phyloP scores from a whole-genome alignment of 2,113 vertebrate genomes.

The Collichthys lucidus region DNA sequence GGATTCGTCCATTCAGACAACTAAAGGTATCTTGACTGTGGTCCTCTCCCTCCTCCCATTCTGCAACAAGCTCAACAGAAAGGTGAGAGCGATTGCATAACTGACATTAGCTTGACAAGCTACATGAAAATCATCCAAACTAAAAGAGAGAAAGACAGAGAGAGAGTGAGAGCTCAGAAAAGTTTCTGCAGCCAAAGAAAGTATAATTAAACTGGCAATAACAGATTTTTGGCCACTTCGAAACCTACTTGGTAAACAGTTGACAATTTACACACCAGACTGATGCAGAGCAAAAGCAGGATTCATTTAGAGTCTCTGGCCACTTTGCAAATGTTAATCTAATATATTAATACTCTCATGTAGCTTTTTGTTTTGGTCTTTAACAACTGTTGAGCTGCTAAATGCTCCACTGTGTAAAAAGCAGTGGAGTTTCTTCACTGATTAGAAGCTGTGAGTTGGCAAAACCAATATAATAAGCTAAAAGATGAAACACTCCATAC shows the following conservation, averaged over 20 bases:
- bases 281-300: not conserved
- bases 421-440: too few relatives aligned
- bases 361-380: not conserved
- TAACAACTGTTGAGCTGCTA: not conserved
- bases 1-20: constrained; percentile 91
- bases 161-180: not conserved
- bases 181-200: not conserved
- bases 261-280: too few relatives aligned
- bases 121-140: not conserved
- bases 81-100: constrained; percentile 78
- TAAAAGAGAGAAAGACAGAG: not conserved
- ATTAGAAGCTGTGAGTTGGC: too few relatives aligned
- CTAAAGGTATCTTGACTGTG: constrained; percentile 87
- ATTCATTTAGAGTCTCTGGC: not conserved
- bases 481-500: too few relatives aligned
- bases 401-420: not conserved
- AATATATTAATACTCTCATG: not conserved
- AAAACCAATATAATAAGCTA: too few relatives aligned
- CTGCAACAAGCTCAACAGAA: constrained; percentile 89
- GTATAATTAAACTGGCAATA: not conserved
- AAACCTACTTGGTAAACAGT: not conserved
- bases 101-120: not conserved
- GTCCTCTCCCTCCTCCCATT: constrained; percentile 89
- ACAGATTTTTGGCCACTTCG: too few relatives aligned
- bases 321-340: not conserved